A percentile compares a stretch with the other conserved stretches of the same genome.
These are phyloP conservation scores for Mobula birostris DNA, from an alignment of 2,113 vertebrate genomes.

Conservation along the genomic window DNA sequence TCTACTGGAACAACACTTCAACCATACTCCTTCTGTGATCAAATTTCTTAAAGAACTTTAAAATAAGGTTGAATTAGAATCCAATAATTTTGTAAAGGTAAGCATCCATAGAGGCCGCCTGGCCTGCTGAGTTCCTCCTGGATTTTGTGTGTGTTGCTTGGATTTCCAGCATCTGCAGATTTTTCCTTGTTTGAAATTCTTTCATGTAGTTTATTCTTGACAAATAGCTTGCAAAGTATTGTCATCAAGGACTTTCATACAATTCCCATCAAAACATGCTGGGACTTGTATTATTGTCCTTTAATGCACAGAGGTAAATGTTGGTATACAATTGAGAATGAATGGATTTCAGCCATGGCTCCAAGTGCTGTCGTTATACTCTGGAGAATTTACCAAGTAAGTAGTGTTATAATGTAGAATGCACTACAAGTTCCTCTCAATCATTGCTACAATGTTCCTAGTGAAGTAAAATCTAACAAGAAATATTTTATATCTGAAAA, in stretches of 20 bases:
- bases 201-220: background rate
- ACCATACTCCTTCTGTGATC: background rate
- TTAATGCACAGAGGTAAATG: background rate
- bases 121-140: too few relatives aligned
- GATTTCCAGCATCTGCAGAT: too few relatives aligned
- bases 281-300: background rate
- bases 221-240: background rate
- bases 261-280: background rate
- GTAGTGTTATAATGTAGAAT: background rate
- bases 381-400: background rate
- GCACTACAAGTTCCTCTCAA: background rate
- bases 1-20: background rate
- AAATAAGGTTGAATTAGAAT: background rate
- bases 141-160: too few relatives aligned
- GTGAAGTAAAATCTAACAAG: constrained; percentile 8
- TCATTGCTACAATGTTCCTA: constrained; percentile 1
- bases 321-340: constrained; percentile 2
- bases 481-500: constrained; percentile 22
- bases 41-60: background rate
- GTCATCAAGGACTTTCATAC: background rate
- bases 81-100: background rate
- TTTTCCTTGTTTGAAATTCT: background rate
- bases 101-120: too few relatives aligned
- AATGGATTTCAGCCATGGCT: background rate
- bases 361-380: background rate